Evolutionary conservation across 2,888 invertebrate genomes (phyloP).

Genomic region (Drosophila neotestacea): DNA sequence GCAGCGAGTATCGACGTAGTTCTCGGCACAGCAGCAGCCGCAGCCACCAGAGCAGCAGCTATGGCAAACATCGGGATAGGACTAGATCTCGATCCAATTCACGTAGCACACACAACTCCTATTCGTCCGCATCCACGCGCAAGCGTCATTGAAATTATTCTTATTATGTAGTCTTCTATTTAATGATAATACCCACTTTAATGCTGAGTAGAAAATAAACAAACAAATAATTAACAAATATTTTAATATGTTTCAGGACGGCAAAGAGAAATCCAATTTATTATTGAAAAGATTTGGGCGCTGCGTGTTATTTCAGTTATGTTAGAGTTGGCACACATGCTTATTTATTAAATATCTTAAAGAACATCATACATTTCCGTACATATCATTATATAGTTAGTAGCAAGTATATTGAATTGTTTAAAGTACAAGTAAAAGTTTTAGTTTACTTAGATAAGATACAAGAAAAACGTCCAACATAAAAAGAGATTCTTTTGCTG

Average conservation of each 20-base stretch:
- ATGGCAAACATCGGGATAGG: slow-evolving; percentile 52
- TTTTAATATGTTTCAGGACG: background rate
- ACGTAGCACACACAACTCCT: slow-evolving; percentile 75
- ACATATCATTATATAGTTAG: slow-evolving; percentile 29
- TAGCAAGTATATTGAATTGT: slow-evolving; percentile 26
- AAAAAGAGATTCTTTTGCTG: slow-evolving; percentile 17
- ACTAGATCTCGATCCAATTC: slow-evolving; percentile 81
- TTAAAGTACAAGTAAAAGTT: slow-evolving; percentile 24
- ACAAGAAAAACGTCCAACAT: slow-evolving; percentile 18
- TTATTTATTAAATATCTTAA: slow-evolving; percentile 56
- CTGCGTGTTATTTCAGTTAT: slow-evolving; percentile 38
- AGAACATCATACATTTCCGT: slow-evolving; percentile 38
- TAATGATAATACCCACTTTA: slow-evolving; percentile 29
- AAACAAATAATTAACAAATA: background rate
- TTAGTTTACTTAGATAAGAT: slow-evolving; percentile 19
- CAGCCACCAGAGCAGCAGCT: slow-evolving; percentile 51
- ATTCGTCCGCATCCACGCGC: slow-evolving; percentile 68
- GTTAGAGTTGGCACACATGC: slow-evolving; percentile 58
- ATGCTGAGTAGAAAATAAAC: slow-evolving; percentile 47
- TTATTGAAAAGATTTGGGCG: slow-evolving; percentile 34
- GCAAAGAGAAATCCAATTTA: slow-evolving; percentile 4
- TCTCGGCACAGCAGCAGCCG: slow-evolving; percentile 59
- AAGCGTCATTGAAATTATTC: slow-evolving; percentile 59
- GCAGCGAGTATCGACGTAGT: slow-evolving; percentile 44
- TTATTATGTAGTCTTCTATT: slow-evolving; percentile 33